Base-by-base conservation (phyloP, 2,797 vertebrate genomes). In the Carapus acus region DNA sequence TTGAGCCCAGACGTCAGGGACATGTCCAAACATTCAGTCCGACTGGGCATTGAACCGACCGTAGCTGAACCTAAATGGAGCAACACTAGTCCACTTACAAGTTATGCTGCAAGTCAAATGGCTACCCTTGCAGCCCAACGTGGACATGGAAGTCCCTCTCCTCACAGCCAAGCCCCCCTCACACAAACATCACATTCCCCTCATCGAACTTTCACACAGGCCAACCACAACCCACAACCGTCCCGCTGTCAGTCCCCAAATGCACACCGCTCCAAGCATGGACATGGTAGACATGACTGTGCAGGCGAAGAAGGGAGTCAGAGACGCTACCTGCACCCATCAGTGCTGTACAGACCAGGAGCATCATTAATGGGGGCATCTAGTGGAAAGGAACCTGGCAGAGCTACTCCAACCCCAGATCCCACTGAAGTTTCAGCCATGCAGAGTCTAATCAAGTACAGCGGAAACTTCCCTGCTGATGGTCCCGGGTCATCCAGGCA, bases 361-460 rank as follows among this genome's bases (percentile, higher is more conserved):
- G 73, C 71, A 2, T 73, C 83, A 0, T 59, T 87, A 0, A 58
- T 78, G 0, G 80, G 89, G 0, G 83, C 80, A 9, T 71, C 76
- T 1, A 5, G 62, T 2, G 29, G 71, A 0, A 74, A 78, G 7
- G 87, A 87, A 0, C 76, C 87, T 0, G 45, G 81, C 0, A 74
- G 83, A 0, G 83, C 78, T 12, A 62, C n/a, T n/a, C n/a, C 83
- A 8, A 84, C 81, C 41, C 45, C 88, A 0, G 69, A 85, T 3
- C 69, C 87, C 0, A 58, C 87, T 0, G 94, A 97, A 71, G 91
- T 92, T 7, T 98, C 94, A 0, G 94, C 96, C 75, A 98, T 98
- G 95, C 95, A 98, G 83, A 96, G 92, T 75, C 89, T 98, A 49
- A 97, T 98, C 73, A 96, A 96, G 49, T 98, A 98, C 83, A 98